Percentiles rank a stretch among this genome's conserved stretches.
These are phyloP conservation scores for Patiria pectinifera DNA, from an alignment of 53 echinoderm and acorn worm species.

Conservation along the genomic window DNA sequence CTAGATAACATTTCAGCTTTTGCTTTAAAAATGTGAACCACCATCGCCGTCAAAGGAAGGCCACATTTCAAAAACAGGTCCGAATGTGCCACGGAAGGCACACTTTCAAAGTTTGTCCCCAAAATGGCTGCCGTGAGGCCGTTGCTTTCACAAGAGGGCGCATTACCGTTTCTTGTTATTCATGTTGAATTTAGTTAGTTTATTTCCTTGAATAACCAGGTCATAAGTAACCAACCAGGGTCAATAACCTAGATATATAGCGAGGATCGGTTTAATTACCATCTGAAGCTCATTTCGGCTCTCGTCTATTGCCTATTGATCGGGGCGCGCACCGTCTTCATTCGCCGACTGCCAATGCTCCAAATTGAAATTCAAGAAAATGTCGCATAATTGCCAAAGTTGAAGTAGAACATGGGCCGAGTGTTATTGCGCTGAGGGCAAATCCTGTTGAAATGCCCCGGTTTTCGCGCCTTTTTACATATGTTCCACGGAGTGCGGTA, in stretches of 20 bases:
- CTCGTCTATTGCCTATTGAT: constrained; percentile 4
- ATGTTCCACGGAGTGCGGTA: not conserved
- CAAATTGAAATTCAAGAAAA: constrained; percentile 41
- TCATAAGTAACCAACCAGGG: not conserved
- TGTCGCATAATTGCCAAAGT: constrained; percentile 14
- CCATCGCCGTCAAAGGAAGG: no score
- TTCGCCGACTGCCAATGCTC: not conserved
- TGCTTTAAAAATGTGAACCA: no score
- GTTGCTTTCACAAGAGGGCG: not conserved
- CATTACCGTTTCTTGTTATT: not conserved
- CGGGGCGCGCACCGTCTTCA: constrained; percentile 3
- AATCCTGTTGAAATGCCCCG: not conserved
- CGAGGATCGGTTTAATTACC: constrained; percentile 12
- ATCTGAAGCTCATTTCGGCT: not conserved
- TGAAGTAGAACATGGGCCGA: constrained; percentile 68
- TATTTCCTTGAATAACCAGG: not conserved
- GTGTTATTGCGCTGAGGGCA: constrained; percentile 79
- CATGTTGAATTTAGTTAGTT: not conserved
- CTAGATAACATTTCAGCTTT: no score
- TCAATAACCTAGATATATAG: not conserved
- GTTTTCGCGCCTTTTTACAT: not conserved
- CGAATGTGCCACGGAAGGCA: no score
- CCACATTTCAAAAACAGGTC: no score
- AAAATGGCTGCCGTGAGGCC: not conserved
- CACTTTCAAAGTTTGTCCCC: not conserved